Percentiles rank a stretch among this genome's conserved stretches.
Evolutionary conservation across 2,888 invertebrate genomes (phyloP).

Genomic region (Coremacera marginata): DNA sequence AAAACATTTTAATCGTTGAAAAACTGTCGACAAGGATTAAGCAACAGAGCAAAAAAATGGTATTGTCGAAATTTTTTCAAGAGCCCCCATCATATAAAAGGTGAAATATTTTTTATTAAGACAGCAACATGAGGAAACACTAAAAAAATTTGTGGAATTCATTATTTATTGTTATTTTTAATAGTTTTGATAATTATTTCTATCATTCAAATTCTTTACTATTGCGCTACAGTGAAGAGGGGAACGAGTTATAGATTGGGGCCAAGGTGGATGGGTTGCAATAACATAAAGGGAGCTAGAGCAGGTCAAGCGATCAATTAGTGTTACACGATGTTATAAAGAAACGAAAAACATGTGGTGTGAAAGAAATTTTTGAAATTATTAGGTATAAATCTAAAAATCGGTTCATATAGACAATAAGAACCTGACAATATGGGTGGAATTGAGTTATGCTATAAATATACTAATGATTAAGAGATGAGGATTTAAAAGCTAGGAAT

Average conservation of each 20-base stretch:
- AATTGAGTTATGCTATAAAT: too few species aligned
- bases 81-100: neutral
- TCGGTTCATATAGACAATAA: too few species aligned
- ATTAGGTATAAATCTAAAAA: too few species aligned
- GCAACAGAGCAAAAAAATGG: too few species aligned
- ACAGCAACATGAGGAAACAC: neutral
- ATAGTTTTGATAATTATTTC: conserved; percentile 6
- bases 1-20: neutral
- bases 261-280: neutral
- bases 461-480: too few species aligned
- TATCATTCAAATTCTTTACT: conserved; percentile 2
- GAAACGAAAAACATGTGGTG: too few species aligned
- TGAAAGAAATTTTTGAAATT: too few species aligned
- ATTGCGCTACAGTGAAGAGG: neutral
- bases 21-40: neutral
- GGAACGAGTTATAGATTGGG: neutral
- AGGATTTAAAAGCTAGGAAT: too few species aligned
- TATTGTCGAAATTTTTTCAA: neutral
- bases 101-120: neutral
- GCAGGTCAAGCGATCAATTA: too few species aligned
- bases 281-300: too few species aligned
- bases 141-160: conserved; percentile 19
- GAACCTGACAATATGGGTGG: too few species aligned
- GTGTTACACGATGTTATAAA: too few species aligned
- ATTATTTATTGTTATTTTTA: conserved; percentile 5